These are phyloP conservation scores for Pangasius macronema DNA, from an alignment of 2,797 vertebrate genomes.

Conservation along the genomic window DNA sequence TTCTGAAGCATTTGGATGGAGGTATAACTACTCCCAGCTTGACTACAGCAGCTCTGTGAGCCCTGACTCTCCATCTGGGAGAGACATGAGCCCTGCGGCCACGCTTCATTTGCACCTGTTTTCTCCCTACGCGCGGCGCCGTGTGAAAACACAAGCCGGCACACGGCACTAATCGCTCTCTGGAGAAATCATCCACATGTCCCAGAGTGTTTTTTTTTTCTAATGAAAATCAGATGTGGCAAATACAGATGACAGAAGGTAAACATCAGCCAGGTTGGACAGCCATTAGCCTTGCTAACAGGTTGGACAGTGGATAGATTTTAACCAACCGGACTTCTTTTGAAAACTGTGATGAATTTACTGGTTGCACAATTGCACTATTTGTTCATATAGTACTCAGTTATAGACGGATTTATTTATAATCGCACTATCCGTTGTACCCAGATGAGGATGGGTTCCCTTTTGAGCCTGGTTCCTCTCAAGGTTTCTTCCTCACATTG, in stretches of 20 bases:
- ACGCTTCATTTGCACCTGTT: conserved; percentile 54
- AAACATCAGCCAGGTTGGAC: not conserved
- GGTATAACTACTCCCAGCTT: not conserved
- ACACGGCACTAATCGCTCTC: conserved; percentile 32
- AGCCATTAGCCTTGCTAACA: not conserved
- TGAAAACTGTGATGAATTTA: no score
- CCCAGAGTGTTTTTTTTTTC: conserved; percentile 22
- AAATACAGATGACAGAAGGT: conserved; percentile 40
- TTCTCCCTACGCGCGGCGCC: not conserved
- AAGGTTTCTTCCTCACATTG: no score
- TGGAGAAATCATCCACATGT: conserved; percentile 43
- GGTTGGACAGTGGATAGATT: no score
- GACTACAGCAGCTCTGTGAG: not conserved
- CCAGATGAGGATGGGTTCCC: no score
- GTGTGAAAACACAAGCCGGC: conserved; percentile 11
- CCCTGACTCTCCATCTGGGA: conserved; percentile 43
- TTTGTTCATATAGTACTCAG: no score
- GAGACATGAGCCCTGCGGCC: not conserved
- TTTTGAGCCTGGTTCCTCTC: no score
- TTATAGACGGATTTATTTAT: no score
- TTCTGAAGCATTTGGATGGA: not conserved
- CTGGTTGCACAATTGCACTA: no score
- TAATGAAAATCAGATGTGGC: conserved; percentile 40
- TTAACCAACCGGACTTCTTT: no score
- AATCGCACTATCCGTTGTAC: no score